Conservation (phyloP, 2,888 invertebrate species). For the Embidobia sp. region DNA sequence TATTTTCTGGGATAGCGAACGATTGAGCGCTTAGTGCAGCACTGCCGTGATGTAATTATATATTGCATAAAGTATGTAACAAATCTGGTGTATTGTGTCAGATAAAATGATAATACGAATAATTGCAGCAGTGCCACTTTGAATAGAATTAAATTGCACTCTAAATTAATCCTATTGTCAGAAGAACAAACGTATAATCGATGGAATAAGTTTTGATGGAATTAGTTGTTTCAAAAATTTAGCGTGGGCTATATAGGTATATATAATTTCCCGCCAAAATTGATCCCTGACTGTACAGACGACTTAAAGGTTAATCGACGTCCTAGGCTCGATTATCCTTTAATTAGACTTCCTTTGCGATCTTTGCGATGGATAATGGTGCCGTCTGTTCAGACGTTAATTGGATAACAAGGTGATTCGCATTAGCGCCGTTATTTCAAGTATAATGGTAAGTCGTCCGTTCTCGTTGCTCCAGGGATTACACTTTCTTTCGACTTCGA, state of each 20-base stretch:
- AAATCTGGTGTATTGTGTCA: not conserved
- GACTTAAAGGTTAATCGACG: slow-evolving; percentile 64
- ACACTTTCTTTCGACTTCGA: slow-evolving; percentile 61
- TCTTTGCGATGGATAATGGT: slow-evolving; percentile 62
- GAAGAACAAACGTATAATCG: not conserved
- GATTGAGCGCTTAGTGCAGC: not conserved
- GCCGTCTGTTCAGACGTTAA: slow-evolving; percentile 66
- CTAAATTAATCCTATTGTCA: not conserved
- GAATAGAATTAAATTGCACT: not conserved
- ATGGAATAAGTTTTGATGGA: not conserved
- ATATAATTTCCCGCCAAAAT: not conserved
- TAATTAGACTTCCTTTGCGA: slow-evolving; percentile 66
- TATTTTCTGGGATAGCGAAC: not conserved
- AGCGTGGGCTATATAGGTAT: no score
- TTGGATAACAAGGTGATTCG: slow-evolving; percentile 69
- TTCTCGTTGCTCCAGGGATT: slow-evolving; percentile 58
- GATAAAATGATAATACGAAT: slow-evolving; percentile 8
- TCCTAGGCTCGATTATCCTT: slow-evolving; percentile 66
- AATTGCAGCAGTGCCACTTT: not conserved
- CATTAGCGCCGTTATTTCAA: slow-evolving; percentile 62
- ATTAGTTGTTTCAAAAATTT: slow-evolving; percentile 8
- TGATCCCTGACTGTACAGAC: slow-evolving; percentile 26
- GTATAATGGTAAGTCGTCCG: slow-evolving; percentile 62
- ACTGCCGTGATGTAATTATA: not conserved
- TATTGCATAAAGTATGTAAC: not conserved